Evolutionary conservation across 2,888 invertebrate genomes (phyloP).

Genomic region (Nephrotoma appendiculata): DNA sequence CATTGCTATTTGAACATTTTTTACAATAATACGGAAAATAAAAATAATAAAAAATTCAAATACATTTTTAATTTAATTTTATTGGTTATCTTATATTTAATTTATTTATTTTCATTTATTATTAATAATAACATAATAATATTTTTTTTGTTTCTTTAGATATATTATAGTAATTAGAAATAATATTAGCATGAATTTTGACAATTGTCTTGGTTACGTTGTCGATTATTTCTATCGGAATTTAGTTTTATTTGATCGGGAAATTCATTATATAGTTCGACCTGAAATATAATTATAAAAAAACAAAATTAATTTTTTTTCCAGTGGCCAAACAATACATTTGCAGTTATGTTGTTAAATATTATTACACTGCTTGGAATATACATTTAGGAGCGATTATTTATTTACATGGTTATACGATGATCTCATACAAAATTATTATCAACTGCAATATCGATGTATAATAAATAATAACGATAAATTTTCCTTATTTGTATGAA

Average conservation of each 20-base stretch:
- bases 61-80: neutral
- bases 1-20: neutral
- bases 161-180: neutral
- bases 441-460: neutral
- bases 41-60: neutral
- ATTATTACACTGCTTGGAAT: neutral
- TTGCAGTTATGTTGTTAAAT: neutral
- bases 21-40: neutral
- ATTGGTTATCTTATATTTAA: neutral
- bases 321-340: neutral
- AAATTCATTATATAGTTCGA: slow-evolving; percentile 93
- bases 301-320: neutral
- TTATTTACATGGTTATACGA: neutral
- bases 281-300: slow-evolving; percentile 28
- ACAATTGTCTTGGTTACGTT: slow-evolving; percentile 58
- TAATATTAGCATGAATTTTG: slow-evolving; percentile 45
- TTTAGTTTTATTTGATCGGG: slow-evolving; percentile 89
- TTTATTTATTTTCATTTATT: neutral
- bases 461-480: neutral
- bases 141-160: neutral
- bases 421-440: neutral
- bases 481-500: neutral
- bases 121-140: neutral
- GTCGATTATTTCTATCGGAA: slow-evolving; percentile 52
- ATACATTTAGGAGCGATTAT: neutral